Percentiles rank a stretch among this genome's conserved stretches.
These are phyloP conservation scores for Zaprionus taronus DNA, from an alignment of 1,140 invertebrate species.

Conservation along the genomic window DNA sequence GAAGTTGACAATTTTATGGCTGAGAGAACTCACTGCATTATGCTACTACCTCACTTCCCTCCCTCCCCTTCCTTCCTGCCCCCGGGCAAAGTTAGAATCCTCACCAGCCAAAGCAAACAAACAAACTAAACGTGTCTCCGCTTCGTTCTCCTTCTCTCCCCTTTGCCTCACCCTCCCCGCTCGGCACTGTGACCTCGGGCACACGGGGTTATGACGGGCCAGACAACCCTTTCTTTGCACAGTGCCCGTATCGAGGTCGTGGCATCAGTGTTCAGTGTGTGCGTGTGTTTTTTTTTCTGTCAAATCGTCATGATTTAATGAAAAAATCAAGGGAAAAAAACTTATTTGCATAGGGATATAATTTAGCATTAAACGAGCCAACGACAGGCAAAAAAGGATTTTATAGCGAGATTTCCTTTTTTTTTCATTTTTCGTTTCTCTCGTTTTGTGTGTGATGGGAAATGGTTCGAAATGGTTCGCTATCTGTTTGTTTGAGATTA, in stretches of 20 bases:
- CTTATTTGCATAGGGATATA: conserved; percentile 81
- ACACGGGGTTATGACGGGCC: conserved; percentile 23
- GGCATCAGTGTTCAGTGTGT: conserved; percentile 22
- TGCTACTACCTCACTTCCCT: background rate
- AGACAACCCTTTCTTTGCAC: conserved; percentile 56
- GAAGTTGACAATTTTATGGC: background rate
- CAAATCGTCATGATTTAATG: conserved; percentile 83
- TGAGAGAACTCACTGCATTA: background rate
- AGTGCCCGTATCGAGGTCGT: conserved; percentile 52
- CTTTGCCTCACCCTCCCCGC: conserved; percentile 2
- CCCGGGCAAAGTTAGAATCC: conserved; percentile 23
- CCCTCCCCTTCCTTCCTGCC: conserved; percentile 7
- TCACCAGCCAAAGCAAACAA: conserved; percentile 48
- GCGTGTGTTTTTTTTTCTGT: conserved; percentile 40
- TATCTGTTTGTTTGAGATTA: conserved; percentile 83
- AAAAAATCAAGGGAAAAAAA: conserved; percentile 80
- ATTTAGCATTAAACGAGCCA: conserved; percentile 79
- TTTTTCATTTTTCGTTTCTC: conserved; percentile 33
- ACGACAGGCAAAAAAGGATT: conserved; percentile 66
- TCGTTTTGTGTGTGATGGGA: conserved; percentile 56
- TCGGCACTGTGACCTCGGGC: conserved; percentile 10
- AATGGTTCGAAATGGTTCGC: conserved; percentile 53
- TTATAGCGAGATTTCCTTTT: conserved; percentile 64
- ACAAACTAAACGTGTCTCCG: conserved; percentile 61
- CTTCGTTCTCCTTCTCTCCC: background rate